Evolutionary conservation across 35 echinoderm and acorn worm genomes (phyloP).

Genomic region (Apostichopus parvimensis): DNA sequence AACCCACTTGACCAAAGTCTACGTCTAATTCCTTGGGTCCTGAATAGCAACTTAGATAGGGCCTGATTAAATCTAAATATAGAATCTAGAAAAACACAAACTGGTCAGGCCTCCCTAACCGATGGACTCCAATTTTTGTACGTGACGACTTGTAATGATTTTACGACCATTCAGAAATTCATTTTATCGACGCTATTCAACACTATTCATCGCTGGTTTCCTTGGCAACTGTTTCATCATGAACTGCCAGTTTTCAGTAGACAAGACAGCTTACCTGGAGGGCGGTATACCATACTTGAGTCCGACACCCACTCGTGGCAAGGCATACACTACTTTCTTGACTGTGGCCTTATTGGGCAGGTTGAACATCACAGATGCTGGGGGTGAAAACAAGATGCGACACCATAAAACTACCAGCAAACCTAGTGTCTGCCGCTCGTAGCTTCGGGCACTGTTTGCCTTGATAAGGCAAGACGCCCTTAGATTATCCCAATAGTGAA

Average conservation of each 20-base stretch:
- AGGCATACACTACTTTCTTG: constrained; percentile 94
- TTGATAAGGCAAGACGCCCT: constrained; percentile 42
- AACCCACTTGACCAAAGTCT: too few species aligned
- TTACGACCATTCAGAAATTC: too few species aligned
- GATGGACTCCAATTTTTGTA: too few species aligned
- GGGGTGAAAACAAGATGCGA: constrained; percentile 40
- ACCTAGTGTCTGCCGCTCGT: neutral
- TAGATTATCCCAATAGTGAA: constrained; percentile 1
- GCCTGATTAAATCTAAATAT: too few species aligned
- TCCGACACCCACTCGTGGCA: constrained; percentile 93
- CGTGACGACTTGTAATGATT: too few species aligned
- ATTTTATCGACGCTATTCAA: neutral
- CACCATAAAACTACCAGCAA: constrained; percentile 30
- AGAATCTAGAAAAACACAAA: too few species aligned
- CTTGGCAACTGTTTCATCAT: neutral
- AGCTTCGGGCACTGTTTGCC: constrained; percentile 26
- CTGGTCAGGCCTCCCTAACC: too few species aligned
- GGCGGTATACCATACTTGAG: constrained; percentile 99
- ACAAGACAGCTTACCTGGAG: constrained; percentile 71
- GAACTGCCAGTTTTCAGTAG: too few species aligned
- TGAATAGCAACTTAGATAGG: too few species aligned
- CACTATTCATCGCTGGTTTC: neutral
- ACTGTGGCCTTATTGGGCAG: constrained; percentile 95
- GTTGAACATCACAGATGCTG: constrained; percentile 99
- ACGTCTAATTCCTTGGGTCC: too few species aligned